Base-by-base conservation (phyloP, 2,797 vertebrate species). In the Borostomias antarcticus region DNA sequence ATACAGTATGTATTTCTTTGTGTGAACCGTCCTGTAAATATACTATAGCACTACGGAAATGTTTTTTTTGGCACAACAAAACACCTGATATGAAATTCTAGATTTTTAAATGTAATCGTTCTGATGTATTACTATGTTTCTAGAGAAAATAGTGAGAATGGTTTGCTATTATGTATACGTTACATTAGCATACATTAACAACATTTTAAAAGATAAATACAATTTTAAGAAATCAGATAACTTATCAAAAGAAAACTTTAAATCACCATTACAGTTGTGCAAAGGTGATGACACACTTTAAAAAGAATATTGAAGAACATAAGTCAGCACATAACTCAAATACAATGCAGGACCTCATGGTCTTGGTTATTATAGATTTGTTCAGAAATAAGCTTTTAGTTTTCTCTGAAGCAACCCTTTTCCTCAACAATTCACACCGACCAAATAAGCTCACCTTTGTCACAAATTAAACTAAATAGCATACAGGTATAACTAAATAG, bases 381-480 rank as follows among this genome's bases (percentile, higher is more conserved):
- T 61, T 45, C 28, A 29, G 17, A 32, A 47, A 47, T 19, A 65
- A 59, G 68, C 21, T 56, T 37, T 64, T 79, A 67, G 52, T 73
- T 80, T 58, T 30, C 47, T 59, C 60, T 72, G 35, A 67, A 69
- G 48, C 48, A 53, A 62, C 5, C 7, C 40, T 66, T 30, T 61
- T 65, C 47, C 23, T 60, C 30, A 33, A 56, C 62, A 73, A 47
- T 62, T 75, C 23, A 78, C 60, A 72, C 63, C 66, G 53, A 74
- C 66, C 61, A 75, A 79, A 74, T 69, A 68, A 70, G 73, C 61
- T 80, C 69, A 45, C 70, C 52, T 65, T 60, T 66, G 58, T 71
- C 47, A 78, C 69, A 79, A 68, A 68, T 75, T 72, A 82, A 74
- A 76, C 71, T 68, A 72, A 53, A 53, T 26, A 58, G 43, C 32